A percentile compares a stretch with the other conserved stretches of the same genome.
Evolutionary conservation across 2,113 vertebrate species (phyloP).

Genomic region (Pelecanoides urinatrix): DNA sequence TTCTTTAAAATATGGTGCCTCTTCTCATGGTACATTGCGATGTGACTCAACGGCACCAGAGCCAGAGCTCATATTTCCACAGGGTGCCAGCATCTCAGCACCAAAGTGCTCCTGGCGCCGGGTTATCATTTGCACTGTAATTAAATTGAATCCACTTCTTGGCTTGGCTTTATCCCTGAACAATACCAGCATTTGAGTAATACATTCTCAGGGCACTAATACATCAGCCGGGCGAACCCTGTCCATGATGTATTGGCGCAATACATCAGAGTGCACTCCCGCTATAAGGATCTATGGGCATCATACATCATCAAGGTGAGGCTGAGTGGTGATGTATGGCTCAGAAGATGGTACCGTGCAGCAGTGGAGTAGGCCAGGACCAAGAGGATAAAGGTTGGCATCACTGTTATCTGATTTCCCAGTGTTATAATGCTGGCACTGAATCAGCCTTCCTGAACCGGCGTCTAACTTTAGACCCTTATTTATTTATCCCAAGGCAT

Average conservation of each 20-base stretch:
- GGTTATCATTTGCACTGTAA: slow-evolving; percentile 66
- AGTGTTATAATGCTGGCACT: not conserved
- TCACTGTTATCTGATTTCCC: not conserved
- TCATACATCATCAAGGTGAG: slow-evolving; percentile 72
- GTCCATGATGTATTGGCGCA: slow-evolving; percentile 67
- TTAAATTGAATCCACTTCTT: slow-evolving; percentile 78
- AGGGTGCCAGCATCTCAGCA: slow-evolving; percentile 49
- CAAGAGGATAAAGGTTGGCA: slow-evolving; percentile 51
- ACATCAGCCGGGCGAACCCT: slow-evolving; percentile 68
- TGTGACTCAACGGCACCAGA: slow-evolving; percentile 2
- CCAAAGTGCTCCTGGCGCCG: slow-evolving; percentile 31
- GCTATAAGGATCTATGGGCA: slow-evolving; percentile 72
- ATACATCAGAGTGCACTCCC: slow-evolving; percentile 71
- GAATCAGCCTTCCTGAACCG: not conserved
- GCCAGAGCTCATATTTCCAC: slow-evolving; percentile 50
- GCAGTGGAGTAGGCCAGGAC: slow-evolving; percentile 30
- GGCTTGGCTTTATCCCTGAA: slow-evolving; percentile 74
- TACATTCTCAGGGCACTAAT: slow-evolving; percentile 74
- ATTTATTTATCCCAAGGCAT: not conserved
- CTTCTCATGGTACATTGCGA: not conserved
- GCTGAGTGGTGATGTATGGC: slow-evolving; percentile 66
- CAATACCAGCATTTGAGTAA: slow-evolving; percentile 65
- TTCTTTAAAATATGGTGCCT: not conserved
- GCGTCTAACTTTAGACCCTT: not conserved
- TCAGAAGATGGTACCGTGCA: slow-evolving; percentile 57